Evolutionary conservation across 2,797 vertebrate genomes (phyloP).

Genomic region (Sebastes steindachneri): DNA sequence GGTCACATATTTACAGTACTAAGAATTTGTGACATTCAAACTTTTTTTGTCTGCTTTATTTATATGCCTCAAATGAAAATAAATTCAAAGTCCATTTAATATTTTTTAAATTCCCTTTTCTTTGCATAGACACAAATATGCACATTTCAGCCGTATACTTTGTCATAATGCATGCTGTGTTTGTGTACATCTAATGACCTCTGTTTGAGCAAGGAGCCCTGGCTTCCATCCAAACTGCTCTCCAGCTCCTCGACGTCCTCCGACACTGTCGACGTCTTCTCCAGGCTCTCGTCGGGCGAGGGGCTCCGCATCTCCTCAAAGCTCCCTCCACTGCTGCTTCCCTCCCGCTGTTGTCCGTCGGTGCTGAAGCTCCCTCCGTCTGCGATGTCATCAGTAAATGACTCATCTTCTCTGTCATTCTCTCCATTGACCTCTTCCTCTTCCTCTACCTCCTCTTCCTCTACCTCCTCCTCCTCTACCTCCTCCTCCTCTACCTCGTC

Average conservation of each 20-base stretch:
- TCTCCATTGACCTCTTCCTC: constrained; percentile 52
- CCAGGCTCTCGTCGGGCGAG: constrained; percentile 67
- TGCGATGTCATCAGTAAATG: constrained; percentile 46
- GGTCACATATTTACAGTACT: background rate
- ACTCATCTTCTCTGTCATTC: constrained; percentile 61
- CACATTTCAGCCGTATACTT: background rate
- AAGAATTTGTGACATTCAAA: background rate
- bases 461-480: constrained; percentile 35
- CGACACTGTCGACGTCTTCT: constrained; percentile 71
- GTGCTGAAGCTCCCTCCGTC: constrained; percentile 54
- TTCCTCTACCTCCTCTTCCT: constrained; percentile 23
- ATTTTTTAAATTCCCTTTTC: background rate
- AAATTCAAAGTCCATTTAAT: background rate
- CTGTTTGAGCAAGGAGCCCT: constrained; percentile 71
- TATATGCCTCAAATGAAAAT: background rate
- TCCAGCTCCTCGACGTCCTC: constrained; percentile 83
- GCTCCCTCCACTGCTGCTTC: constrained; percentile 50
- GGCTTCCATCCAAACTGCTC: constrained; percentile 79
- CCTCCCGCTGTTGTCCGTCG: constrained; percentile 15
- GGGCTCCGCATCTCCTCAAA: constrained; percentile 69
- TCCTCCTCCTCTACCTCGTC: background rate
- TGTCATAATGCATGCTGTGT: background rate
- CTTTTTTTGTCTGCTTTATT: background rate
- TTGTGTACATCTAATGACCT: constrained; percentile 64
- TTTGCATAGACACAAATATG: background rate